Evolutionary conservation across 2,888 invertebrate genomes (phyloP), one percentile per base, ranked within the genome.

Genomic region (Rhopalosiphum nymphaeae): DNA sequence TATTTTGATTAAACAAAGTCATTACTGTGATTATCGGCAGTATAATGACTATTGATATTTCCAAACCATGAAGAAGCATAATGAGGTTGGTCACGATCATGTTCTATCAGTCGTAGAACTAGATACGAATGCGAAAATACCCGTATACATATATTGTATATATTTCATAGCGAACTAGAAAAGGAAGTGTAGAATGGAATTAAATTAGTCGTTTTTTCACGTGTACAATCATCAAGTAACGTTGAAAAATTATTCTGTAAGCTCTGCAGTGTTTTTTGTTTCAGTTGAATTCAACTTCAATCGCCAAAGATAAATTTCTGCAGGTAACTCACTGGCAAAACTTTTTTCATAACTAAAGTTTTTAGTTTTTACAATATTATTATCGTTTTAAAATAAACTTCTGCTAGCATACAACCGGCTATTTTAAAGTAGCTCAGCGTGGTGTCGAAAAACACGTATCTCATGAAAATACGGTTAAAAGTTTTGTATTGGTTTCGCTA

Each of bases 371-470:
- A 61, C 26, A 53, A 78, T 91, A 91, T 91, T 91, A 53, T 91
- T 91, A 91, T 91, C 91, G 91, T 91, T 91, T 91, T 91, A 78
- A 91, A 91, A 91, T 91, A 78, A 90, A 90, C 67, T 90, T 78
- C 49, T 36, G 53, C 11, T 4, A 78, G n/a, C 49, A 13, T 49
- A 90, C 21, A n/a, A 49, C 13, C 46, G 78, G 42, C 49, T 26
- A 78, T 91, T 91, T 91, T 11, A 49, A 78, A 91, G 44, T 61
- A 89, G 67, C 36, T 78, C 67, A 78, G 29, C 44, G 16, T 36
- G 44, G 67, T 67, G 89, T 53, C 53, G 88, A 88, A 53, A 88
- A 88, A 89, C 44, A 89, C 89, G 67, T 49, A 67, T 67, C 46
- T 25, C 36, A 25, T n/a, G 44, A 57, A 89, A 57, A 57, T 42